A percentile compares a stretch with the other conserved stretches of the same genome.
Conservation (phyloP, 2,888 invertebrate species). For the Xanthia icteritia region DNA sequence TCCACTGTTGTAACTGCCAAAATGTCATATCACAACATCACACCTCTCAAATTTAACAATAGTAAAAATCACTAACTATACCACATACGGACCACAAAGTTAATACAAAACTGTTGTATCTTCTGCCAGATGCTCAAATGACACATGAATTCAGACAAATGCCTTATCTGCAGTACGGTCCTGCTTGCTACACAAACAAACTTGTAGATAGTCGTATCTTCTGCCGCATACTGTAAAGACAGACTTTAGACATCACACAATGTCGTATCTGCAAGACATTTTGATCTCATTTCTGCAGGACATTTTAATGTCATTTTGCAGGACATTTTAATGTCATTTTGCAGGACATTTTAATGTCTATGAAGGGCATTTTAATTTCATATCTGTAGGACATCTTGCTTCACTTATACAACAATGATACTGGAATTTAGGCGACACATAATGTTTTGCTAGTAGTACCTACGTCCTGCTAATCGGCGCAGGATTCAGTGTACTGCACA, state of each 20-base stretch:
- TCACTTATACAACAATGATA: constrained; percentile 16
- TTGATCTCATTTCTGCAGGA: no score
- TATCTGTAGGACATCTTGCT: background rate
- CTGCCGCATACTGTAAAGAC: constrained; percentile 35
- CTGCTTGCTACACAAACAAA: constrained; percentile 21
- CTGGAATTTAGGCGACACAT: constrained; percentile 25
- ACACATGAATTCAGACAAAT: constrained; percentile 41
- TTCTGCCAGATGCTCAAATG: constrained; percentile 12
- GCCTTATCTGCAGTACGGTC: constrained; percentile 13
- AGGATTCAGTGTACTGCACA: constrained; percentile 67
- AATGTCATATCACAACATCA: constrained; percentile 25
- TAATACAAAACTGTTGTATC: constrained; percentile 21
- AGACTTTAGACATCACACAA: constrained; percentile 28
- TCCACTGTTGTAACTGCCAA: background rate
- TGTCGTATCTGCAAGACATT: constrained; percentile 6
- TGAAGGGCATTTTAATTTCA: background rate
- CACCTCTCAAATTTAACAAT: constrained; percentile 16
- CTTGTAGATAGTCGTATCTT: constrained; percentile 23
- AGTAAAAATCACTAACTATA: constrained; percentile 29
- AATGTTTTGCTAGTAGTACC: constrained; percentile 15
- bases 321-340: background rate
- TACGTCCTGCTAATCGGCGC: constrained; percentile 49
- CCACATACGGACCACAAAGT: background rate
- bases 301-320: background rate
- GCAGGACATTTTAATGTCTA: background rate